phyloP scores from a whole-genome alignment of 2,888 invertebrate species.

The Plemyria rubiginata region DNA sequence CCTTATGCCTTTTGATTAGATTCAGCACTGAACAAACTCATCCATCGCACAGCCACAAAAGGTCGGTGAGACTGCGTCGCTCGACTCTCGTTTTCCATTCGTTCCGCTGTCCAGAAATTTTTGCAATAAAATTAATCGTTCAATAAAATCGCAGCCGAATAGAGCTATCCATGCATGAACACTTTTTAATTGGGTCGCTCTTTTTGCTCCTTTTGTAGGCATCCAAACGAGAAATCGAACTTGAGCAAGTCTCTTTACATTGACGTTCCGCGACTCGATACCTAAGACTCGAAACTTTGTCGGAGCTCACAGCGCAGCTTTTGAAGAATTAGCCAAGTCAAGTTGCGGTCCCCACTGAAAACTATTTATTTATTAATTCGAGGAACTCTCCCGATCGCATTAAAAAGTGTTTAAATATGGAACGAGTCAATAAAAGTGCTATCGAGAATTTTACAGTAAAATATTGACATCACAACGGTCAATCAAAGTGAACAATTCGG shows the following conservation, averaged over 20 bases:
- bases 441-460: slow-evolving; percentile 4
- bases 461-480: slow-evolving; percentile 44
- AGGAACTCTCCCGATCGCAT: slow-evolving; percentile 11
- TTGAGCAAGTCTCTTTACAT: slow-evolving; percentile 58
- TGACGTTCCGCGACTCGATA: slow-evolving; percentile 32
- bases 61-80: slow-evolving; percentile 64
- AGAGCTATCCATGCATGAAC: slow-evolving; percentile 80
- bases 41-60: slow-evolving; percentile 76
- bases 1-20: slow-evolving; percentile 73
- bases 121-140: slow-evolving; percentile 84
- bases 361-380: slow-evolving; percentile 42
- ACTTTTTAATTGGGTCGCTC: slow-evolving; percentile 82
- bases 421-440: slow-evolving; percentile 33
- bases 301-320: slow-evolving; percentile 30
- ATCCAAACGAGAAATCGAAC: slow-evolving; percentile 73
- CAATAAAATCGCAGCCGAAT: slow-evolving; percentile 81
- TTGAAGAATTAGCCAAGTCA: slow-evolving; percentile 40
- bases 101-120: slow-evolving; percentile 83
- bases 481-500: slow-evolving; percentile 76
- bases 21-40: slow-evolving; percentile 66
- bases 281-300: slow-evolving; percentile 36
- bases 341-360: slow-evolving; percentile 34
- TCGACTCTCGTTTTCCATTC: slow-evolving; percentile 73
- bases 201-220: slow-evolving; percentile 73
- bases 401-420: not conserved